These are phyloP conservation scores for Listronotus bonariensis DNA, from an alignment of 1,140 invertebrate species.

Conservation along the genomic window DNA sequence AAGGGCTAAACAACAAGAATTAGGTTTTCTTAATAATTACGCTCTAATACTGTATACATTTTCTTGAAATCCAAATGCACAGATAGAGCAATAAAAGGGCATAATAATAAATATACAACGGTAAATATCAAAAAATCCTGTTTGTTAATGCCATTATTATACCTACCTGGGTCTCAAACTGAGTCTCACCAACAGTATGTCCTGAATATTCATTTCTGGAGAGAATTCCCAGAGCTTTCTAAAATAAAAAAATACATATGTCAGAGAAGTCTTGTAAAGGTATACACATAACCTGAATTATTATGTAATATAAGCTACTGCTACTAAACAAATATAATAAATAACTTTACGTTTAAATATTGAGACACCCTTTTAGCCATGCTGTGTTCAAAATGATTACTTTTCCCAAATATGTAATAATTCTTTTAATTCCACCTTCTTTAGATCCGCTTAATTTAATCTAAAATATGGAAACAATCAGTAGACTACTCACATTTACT, in stretches of 20 bases:
- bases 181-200: slow-evolving; percentile 60
- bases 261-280: not conserved
- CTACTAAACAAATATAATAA: slow-evolving; percentile 12
- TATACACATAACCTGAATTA: slow-evolving; percentile 16
- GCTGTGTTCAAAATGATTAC: slow-evolving; percentile 14
- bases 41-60: not conserved
- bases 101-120: too few species aligned
- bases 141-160: not conserved
- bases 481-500: slow-evolving; percentile 39
- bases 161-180: slow-evolving; percentile 72
- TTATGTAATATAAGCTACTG: slow-evolving; percentile 27
- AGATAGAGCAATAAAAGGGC: too few species aligned
- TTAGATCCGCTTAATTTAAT: slow-evolving; percentile 11
- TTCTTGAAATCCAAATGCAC: too few species aligned
- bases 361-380: slow-evolving; percentile 41
- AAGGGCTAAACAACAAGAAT: slow-evolving; percentile 67
- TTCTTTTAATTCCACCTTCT: slow-evolving; percentile 16
- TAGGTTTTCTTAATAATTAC: slow-evolving; percentile 13
- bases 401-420: slow-evolving; percentile 13
- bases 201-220: slow-evolving; percentile 67
- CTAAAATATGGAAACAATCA: slow-evolving; percentile 26
- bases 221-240: slow-evolving; percentile 46
- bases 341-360: slow-evolving; percentile 37
- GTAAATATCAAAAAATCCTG: too few species aligned
- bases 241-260: slow-evolving; percentile 27